These are phyloP conservation scores for Anagrus nilaparvatae DNA, from an alignment of 1,140 invertebrate species.

Conservation along the genomic window DNA sequence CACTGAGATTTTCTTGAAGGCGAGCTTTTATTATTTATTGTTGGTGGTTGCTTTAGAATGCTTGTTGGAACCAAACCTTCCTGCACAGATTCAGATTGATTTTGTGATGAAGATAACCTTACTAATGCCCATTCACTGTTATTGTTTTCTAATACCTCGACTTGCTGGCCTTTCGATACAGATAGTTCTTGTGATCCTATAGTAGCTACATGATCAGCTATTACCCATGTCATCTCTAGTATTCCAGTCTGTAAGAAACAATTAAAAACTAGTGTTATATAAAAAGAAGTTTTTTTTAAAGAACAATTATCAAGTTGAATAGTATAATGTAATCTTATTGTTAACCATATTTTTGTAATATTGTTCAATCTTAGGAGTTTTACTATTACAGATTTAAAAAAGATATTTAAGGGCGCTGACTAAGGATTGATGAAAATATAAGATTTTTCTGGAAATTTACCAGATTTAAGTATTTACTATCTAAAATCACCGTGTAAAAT, in stretches of 20 bases:
- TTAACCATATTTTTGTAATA: no score
- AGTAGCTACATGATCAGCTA: conserved; percentile 66
- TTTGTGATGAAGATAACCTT: conserved; percentile 38
- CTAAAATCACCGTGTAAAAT: no score
- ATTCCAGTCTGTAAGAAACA: conserved; percentile 47
- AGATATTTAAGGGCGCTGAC: no score
- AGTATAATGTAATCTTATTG: no score
- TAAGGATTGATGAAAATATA: no score
- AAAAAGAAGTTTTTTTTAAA: neutral
- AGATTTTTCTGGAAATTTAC: no score
- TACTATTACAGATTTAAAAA: no score
- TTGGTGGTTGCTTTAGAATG: conserved; percentile 70
- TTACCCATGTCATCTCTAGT: conserved; percentile 78
- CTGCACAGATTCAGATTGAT: conserved; percentile 47
- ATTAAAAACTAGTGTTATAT: neutral
- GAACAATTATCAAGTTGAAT: no score
- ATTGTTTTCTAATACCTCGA: conserved; percentile 75
- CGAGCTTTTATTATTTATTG: conserved; percentile 47
- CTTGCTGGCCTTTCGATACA: conserved; percentile 80
- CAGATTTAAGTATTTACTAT: no score
- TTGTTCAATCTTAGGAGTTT: no score
- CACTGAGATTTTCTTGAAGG: conserved; percentile 44
- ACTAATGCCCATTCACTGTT: conserved; percentile 44
- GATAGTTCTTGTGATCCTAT: conserved; percentile 60
- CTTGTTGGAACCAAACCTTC: conserved; percentile 77